Evolutionary conservation across 2,113 vertebrate species (phyloP).

Genomic region (Oxyruncus cristatus): DNA sequence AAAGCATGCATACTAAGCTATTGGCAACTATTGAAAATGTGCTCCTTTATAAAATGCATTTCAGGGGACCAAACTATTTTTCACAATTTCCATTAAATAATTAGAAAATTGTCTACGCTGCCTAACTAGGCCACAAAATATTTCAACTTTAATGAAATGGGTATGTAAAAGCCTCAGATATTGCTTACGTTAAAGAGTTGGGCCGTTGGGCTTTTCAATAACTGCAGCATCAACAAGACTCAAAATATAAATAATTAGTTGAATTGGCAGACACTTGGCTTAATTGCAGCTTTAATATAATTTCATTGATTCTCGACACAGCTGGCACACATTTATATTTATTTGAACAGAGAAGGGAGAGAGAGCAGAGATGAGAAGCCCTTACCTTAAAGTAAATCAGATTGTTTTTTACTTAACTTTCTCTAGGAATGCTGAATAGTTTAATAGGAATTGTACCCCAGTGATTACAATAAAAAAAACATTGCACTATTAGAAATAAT

Average conservation of each 20-base stretch:
- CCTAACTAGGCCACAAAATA: not conserved
- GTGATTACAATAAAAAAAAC: constrained; percentile 5
- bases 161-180: not conserved
- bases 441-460: not conserved
- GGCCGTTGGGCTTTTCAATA: not conserved
- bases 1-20: not conserved
- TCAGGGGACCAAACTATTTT: not conserved
- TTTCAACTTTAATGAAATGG: not conserved
- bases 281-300: constrained; percentile 16
- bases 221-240: not conserved
- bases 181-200: not conserved
- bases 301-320: constrained; percentile 20
- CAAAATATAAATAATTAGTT: constrained; percentile 26
- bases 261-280: constrained; percentile 30
- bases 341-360: not conserved
- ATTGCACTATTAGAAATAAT: constrained; percentile 24
- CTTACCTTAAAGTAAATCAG: constrained; percentile 1
- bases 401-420: constrained; percentile 49
- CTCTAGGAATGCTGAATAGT: not conserved
- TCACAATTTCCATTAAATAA: not conserved
- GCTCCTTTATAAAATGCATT: not conserved
- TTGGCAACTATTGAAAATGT: not conserved
- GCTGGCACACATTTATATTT: not conserved
- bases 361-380: not conserved
- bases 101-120: not conserved